These are phyloP conservation scores for Smittia sp. DNA, from an alignment of 2,888 invertebrate species.

Conservation along the genomic window DNA sequence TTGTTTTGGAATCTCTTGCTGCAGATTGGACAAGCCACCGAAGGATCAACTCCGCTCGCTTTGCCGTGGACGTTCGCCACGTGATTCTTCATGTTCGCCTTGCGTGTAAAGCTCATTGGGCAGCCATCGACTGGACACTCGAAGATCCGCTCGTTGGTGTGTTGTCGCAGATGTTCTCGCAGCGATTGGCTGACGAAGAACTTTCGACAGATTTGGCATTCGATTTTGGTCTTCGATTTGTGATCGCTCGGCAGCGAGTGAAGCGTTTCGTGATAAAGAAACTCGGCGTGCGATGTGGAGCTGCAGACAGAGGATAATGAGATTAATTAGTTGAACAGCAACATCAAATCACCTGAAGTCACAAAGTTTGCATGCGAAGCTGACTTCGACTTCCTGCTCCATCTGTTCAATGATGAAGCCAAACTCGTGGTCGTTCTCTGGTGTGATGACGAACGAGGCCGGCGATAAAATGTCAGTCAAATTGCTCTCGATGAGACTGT, in stretches of 20 bases:
- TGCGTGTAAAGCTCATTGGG: slow-evolving; percentile 62
- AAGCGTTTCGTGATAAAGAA: slow-evolving; percentile 69
- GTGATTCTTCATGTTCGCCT: slow-evolving; percentile 65
- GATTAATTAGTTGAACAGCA: not conserved
- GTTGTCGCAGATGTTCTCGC: slow-evolving; percentile 66
- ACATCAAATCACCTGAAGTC: slow-evolving; percentile 38
- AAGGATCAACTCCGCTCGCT: slow-evolving; percentile 43
- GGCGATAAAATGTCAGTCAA: slow-evolving; percentile 12
- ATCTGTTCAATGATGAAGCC: slow-evolving; percentile 24
- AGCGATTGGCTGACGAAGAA: slow-evolving; percentile 64
- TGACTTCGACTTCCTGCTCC: slow-evolving; percentile 11
- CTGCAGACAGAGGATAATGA: slow-evolving; percentile 40
- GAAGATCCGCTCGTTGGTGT: slow-evolving; percentile 72
- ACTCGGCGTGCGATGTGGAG: slow-evolving; percentile 66
- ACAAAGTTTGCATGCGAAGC: slow-evolving; percentile 39
- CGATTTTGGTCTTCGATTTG: slow-evolving; percentile 55
- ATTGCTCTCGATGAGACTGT: slow-evolving; percentile 14
- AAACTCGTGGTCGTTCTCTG: slow-evolving; percentile 19
- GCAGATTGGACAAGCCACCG: slow-evolving; percentile 49
- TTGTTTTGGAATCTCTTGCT: slow-evolving; percentile 43
- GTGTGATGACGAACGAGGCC: slow-evolving; percentile 9
- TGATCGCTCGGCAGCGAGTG: slow-evolving; percentile 55
- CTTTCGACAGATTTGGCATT: slow-evolving; percentile 66
- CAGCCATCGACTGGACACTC: slow-evolving; percentile 60
- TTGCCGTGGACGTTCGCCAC: slow-evolving; percentile 55